A percentile compares a stretch with the other conserved stretches of the same genome.
Conservation (phyloP, 2,113 vertebrate species). For the Anas platyrhynchos region DNA sequence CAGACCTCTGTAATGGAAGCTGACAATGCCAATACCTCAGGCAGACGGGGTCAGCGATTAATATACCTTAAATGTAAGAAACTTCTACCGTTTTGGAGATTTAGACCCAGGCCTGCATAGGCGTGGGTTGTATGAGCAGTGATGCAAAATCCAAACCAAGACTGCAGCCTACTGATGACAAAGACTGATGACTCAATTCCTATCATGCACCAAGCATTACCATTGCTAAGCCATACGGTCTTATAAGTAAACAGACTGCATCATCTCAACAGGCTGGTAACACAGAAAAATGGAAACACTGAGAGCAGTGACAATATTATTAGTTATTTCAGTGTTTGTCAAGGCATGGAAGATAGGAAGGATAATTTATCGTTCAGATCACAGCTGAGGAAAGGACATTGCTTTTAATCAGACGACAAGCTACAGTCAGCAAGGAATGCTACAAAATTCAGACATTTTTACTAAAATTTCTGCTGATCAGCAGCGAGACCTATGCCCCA, state of each 20-base stretch:
- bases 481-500: neutral
- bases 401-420: neutral
- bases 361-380: neutral
- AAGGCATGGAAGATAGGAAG: neutral
- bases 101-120: neutral
- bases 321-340: slow-evolving; percentile 29
- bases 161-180: neutral
- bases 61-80: neutral
- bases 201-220: neutral
- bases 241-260: neutral
- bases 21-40: neutral
- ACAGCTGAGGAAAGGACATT: neutral
- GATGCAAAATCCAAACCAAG: neutral
- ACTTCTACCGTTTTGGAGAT: neutral
- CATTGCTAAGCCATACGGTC: neutral
- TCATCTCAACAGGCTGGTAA: slow-evolving; percentile 1
- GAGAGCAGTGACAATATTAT: slow-evolving; percentile 26
- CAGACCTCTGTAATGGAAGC: neutral
- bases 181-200: slow-evolving; percentile 6
- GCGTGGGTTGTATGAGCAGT: neutral
- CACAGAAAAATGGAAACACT: neutral
- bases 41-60: neutral
- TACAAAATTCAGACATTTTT: neutral
- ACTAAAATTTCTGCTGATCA: neutral
- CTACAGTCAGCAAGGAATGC: neutral